phyloP scores from a whole-genome alignment of 2,797 vertebrate species.

The Arnoldichthys spilopterus region DNA sequence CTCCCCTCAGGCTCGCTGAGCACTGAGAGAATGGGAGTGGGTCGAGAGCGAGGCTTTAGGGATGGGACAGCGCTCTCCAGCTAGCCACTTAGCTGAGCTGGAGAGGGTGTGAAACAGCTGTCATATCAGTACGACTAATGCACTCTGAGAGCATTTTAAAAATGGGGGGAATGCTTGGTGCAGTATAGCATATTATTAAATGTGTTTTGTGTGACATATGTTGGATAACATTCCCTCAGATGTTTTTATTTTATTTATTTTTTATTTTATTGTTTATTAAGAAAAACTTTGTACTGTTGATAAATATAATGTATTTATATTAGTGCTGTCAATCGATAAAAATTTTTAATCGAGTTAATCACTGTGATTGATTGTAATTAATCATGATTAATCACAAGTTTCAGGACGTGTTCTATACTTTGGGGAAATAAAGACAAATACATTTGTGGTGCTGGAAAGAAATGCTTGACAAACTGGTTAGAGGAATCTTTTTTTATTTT shows the following conservation, averaged over 20 bases:
- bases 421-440: too few relatives aligned
- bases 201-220: slow-evolving; percentile 1
- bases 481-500: too few relatives aligned
- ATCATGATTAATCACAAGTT: too few relatives aligned
- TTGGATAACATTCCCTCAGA: slow-evolving; percentile 3
- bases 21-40: slow-evolving; percentile 39
- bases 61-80: slow-evolving; percentile 30
- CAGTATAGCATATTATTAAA: slow-evolving; percentile 10
- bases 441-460: too few relatives aligned
- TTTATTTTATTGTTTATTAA: too few relatives aligned
- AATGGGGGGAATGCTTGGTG: slow-evolving; percentile 5
- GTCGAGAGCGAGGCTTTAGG: slow-evolving; percentile 49
- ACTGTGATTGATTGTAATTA: too few relatives aligned
- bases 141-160: slow-evolving; percentile 52
- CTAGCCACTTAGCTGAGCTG: slow-evolving; percentile 47
- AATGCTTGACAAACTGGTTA: too few relatives aligned
- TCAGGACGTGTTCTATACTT: too few relatives aligned
- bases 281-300: too few relatives aligned
- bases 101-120: slow-evolving; percentile 50
- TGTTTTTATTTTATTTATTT: neutral
- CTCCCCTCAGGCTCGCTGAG: slow-evolving; percentile 66
- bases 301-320: too few relatives aligned
- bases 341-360: too few relatives aligned
- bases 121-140: slow-evolving; percentile 53
- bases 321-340: too few relatives aligned